These are phyloP conservation scores for Asbolus verrucosus DNA, from an alignment of 1,140 invertebrate species.

Conservation along the genomic window DNA sequence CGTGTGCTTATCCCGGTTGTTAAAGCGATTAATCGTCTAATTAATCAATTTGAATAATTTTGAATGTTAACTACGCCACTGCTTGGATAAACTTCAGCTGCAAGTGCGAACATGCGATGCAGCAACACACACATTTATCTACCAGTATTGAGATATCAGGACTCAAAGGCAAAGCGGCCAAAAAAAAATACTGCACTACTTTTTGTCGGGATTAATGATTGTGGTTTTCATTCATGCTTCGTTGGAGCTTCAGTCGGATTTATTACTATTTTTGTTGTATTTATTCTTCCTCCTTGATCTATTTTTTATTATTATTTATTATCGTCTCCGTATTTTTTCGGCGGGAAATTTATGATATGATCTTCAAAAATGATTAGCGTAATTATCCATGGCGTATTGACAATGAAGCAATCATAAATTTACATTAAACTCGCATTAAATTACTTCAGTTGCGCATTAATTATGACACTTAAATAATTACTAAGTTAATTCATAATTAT, in stretches of 20 bases:
- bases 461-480: no score
- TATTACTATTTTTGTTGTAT: slow-evolving; percentile 54
- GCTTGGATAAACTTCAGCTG: slow-evolving; percentile 50
- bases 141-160: slow-evolving; percentile 56
- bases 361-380: slow-evolving; percentile 4
- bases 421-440: no score
- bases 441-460: no score
- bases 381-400: neutral
- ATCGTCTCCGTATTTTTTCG: slow-evolving; percentile 17
- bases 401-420: slow-evolving; percentile 25
- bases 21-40: no score
- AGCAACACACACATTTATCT: slow-evolving; percentile 48
- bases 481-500: no score
- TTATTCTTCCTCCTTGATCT: slow-evolving; percentile 43
- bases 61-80: slow-evolving; percentile 38
- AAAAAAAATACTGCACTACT: slow-evolving; percentile 55
- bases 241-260: slow-evolving; percentile 54
- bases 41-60: no score
- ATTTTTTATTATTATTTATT: slow-evolving; percentile 48
- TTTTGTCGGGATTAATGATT: slow-evolving; percentile 56
- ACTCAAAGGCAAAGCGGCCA: slow-evolving; percentile 48
- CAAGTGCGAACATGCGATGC: slow-evolving; percentile 55
- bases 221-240: slow-evolving; percentile 59
- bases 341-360: neutral
- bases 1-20: neutral